Percentiles rank a stretch among this genome's conserved stretches.
These are phyloP conservation scores for Arnoldichthys spilopterus DNA, from an alignment of 2,797 vertebrate genomes.

Conservation along the genomic window DNA sequence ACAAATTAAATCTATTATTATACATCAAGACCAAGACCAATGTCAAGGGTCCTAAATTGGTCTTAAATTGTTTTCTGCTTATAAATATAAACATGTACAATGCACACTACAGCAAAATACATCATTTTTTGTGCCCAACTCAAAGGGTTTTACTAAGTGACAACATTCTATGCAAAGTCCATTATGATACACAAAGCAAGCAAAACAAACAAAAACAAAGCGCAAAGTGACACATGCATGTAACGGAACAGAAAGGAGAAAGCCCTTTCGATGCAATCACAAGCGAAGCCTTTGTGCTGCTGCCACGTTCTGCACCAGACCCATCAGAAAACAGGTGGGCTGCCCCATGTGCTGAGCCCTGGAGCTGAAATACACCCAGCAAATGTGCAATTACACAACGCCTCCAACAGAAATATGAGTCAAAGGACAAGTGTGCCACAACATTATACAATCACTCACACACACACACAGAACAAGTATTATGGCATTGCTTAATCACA, in stretches of 20 bases:
- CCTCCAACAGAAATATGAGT: slow-evolving; percentile 21
- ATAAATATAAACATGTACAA: too few species aligned
- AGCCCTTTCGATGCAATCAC: background rate
- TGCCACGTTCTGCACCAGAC: background rate
- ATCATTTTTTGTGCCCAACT: too few species aligned
- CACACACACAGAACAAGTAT: slow-evolving; percentile 15
- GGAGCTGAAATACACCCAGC: slow-evolving; percentile 66
- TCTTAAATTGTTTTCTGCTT: too few species aligned
- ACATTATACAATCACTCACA: slow-evolving; percentile 38
- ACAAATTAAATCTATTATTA: too few species aligned
- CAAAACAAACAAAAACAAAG: slow-evolving; percentile 15
- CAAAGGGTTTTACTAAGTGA: background rate
- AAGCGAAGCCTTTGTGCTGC: background rate
- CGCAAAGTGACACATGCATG: slow-evolving; percentile 1
- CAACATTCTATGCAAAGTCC: background rate
- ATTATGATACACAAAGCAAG: slow-evolving; percentile 1
- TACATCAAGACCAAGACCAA: too few species aligned
- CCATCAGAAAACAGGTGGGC: slow-evolving; percentile 41
- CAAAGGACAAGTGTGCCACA: slow-evolving; percentile 30
- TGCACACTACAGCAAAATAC: too few species aligned
- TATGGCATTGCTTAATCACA: slow-evolving; percentile 45
- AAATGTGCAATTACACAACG: slow-evolving; percentile 66
- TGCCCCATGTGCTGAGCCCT: slow-evolving; percentile 39
- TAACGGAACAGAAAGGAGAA: background rate
- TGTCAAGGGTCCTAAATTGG: too few species aligned